phyloP scores from a whole-genome alignment of 2,113 vertebrate genomes.

The Chiloscyllium plagiosum region DNA sequence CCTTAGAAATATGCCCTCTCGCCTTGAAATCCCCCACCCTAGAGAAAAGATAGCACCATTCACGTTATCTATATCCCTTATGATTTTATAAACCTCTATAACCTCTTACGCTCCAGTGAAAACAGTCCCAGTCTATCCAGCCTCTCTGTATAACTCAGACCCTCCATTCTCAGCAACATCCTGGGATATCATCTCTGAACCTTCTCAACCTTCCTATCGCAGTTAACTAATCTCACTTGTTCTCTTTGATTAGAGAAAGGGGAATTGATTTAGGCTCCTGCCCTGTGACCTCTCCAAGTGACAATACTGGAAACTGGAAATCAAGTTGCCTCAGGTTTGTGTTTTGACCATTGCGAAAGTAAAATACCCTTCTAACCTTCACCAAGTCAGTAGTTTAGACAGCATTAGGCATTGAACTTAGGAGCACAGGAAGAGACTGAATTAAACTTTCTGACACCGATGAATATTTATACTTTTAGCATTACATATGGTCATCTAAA shows the following conservation, averaged over 20 bases:
- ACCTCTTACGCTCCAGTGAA: no score
- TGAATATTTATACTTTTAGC: background rate
- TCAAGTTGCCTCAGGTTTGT: background rate
- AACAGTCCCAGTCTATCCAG: no score
- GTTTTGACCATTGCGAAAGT: background rate
- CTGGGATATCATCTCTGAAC: no score
- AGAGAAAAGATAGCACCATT: no score
- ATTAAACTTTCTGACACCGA: background rate
- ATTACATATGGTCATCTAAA: background rate
- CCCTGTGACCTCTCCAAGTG: background rate
- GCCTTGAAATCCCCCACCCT: no score
- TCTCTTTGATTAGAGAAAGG: background rate
- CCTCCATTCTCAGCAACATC: no score
- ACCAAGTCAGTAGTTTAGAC: background rate
- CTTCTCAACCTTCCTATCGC: no score
- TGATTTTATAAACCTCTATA: no score
- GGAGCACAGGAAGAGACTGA: background rate
- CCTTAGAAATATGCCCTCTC: no score
- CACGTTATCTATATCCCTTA: no score
- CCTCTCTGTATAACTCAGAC: no score
- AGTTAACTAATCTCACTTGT: background rate
- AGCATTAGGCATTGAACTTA: background rate
- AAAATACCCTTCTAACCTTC: background rate
- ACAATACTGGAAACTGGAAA: background rate
- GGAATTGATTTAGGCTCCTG: background rate